Conservation (phyloP, 2,797 vertebrate genomes). For the Gallinago solitaria region DNA sequence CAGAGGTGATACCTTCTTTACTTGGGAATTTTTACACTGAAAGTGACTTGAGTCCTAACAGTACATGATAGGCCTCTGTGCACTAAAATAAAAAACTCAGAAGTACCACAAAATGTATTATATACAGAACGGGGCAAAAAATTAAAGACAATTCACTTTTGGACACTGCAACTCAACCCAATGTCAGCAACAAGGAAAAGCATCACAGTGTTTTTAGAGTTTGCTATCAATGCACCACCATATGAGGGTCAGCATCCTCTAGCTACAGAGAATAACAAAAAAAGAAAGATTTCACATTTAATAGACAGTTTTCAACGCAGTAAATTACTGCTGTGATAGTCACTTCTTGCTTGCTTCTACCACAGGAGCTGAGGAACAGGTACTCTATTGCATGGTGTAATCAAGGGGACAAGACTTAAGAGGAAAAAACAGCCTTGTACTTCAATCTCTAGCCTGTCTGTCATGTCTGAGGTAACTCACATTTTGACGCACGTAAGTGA, state of each 20-base stretch:
- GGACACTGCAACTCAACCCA: not conserved
- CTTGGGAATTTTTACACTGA: not conserved
- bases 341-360: not conserved
- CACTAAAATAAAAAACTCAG: not conserved
- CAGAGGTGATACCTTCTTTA: not conserved
- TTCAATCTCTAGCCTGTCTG: not conserved
- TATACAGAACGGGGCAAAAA: not conserved
- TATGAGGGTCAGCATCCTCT: not conserved
- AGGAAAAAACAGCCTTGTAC: not conserved
- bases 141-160: not conserved
- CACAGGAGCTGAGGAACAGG: not conserved
- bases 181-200: not conserved
- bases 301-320: not conserved
- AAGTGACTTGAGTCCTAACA: not conserved
- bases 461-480: not conserved
- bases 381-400: not conserved
- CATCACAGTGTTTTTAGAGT: not conserved
- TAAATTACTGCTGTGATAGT: not conserved
- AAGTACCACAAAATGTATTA: not conserved
- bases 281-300: not conserved
- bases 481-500: not conserved
- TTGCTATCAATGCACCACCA: not conserved
- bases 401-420: not conserved
- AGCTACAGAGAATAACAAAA: not conserved
- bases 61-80: not conserved